Evolutionary conservation across 2,888 invertebrate species (phyloP), one percentile per base, ranked within the genome.

Genomic region (Drosophila subsilvestris): DNA sequence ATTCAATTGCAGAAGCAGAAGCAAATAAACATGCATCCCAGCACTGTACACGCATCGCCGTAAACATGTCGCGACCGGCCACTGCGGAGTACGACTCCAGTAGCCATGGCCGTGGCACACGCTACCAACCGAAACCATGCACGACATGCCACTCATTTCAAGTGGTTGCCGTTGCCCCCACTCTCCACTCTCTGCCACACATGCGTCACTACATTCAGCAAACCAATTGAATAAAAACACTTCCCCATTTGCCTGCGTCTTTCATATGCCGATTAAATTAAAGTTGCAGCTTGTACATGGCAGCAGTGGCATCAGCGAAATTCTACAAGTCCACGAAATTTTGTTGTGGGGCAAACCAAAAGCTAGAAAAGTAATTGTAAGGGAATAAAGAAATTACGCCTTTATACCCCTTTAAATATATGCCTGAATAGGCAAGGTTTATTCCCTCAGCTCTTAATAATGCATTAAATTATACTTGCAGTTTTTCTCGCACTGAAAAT

Each of bases 171-270:
- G 44, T 37, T 55, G 44, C 45, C 42, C 62, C 10, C 58, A 37
- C 50, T 3, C 29, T 0, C 29, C 10, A 10, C 12, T 32, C 12
- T 6, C 20, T 71, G 51, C 43, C 59, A 60, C 56, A 54, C 48
- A 57, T 53, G 79, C 85, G 75, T 85, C 86, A 80, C 78, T 80
- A 77, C 85, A 82, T 85, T 85, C 85, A 85, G 80, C 78, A 67
- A 74, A 73, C 85, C 85, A 87, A 87, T 85, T 85, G 85, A 85
- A 85, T 87, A 85, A 80, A 83, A 85, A 79, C 87, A 85, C 87
- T 87, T 80, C 87, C 37, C 37, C 87, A 82, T 87, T 85, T 85
- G 77, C 75, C 79, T n/a, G 79, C 85, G 82, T 78, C 85, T 85
- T 85, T 87, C 82, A 87, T 78, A 74, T 72, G 75, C 51, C 82